Conservation (phyloP, 2,888 invertebrate genomes). For the Notodonta ziczac region DNA sequence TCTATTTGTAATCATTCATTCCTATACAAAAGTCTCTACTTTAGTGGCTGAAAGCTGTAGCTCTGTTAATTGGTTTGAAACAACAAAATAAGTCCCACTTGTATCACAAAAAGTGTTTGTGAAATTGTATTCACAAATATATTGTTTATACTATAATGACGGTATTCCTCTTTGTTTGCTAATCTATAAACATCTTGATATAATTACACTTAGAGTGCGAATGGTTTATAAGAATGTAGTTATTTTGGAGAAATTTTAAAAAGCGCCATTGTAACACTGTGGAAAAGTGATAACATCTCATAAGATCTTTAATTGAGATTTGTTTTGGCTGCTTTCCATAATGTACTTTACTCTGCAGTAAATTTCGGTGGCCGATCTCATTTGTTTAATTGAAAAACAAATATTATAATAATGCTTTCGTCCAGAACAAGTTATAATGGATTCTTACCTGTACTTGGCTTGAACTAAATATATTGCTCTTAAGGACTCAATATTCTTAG, state of each 20-base stretch:
- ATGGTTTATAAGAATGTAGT: conserved; percentile 20
- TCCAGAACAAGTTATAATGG: too few species aligned
- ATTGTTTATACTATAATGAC: conserved; percentile 1
- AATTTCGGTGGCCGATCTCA: conserved; percentile 40
- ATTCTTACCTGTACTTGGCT: too few species aligned
- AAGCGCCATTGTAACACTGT: conserved; percentile 38
- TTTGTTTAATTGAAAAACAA: conserved; percentile 39
- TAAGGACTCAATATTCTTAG: too few species aligned
- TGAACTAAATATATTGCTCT: too few species aligned
- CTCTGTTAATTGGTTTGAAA: too few species aligned
- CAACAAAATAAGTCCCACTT: too few species aligned
- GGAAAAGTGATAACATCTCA: conserved; percentile 45
- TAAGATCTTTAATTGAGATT: conserved; percentile 47
- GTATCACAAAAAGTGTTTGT: too few species aligned
- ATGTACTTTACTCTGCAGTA: conserved; percentile 14
- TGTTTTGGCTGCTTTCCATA: conserved; percentile 49
- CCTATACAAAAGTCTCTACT: too few species aligned
- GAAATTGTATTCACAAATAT: not conserved
- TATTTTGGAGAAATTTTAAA: conserved; percentile 21
- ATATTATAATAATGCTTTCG: too few species aligned
- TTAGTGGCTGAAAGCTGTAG: too few species aligned
- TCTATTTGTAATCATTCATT: too few species aligned
- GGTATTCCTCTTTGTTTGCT: conserved; percentile 24
- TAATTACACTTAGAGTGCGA: conserved; percentile 18
- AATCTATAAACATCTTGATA: conserved; percentile 21